Evolutionary conservation across 2,888 invertebrate species (phyloP), one percentile per base, ranked within the genome.

Genomic region (Eulithis testata): DNA sequence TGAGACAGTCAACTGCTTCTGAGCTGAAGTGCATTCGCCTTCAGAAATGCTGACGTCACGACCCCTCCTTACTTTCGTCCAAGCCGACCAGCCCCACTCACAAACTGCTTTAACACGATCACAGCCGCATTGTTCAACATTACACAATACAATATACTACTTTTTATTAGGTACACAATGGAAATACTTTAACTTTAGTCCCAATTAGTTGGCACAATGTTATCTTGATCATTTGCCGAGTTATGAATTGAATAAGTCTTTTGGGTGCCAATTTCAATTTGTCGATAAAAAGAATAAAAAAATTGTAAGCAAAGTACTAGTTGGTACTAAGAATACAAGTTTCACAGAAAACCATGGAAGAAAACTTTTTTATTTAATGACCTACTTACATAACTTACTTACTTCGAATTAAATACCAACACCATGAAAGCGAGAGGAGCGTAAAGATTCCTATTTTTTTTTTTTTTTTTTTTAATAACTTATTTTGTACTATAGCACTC

Each of bases 61-160:
- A 36, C 8, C 53, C 37, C 53, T 53, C n/a, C 44, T 31, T 52
- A 63, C 44, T 63, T 64, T 55, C 54, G 64, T 62, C 49, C 58
- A 44, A 63, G 27, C 52, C 14, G 54, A 44, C 60, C 60, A 53
- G 43, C 43, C 53, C 53, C 47, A 31, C 53, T 61, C 54, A 53
- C 43, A 65, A 60, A 66, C 56, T 60, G 62, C 68, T 53, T 55
- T 63, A 63, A 63, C 71, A 69, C 62, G 69, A 69, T 47, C 49
- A 47, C 55, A 63, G 61, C 69, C 66, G 60, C 64, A 66, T 72
- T 69, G 69, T 72, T 68, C 40, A 56, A 63, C 47, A 36, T 71
- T 68, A 58, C 71, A 66, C 68, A 69, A 68, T 63, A 56, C 68
- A 64, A 56, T 67, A 53, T 64, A 68, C 57, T 52, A 52, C 21